Conservation (phyloP, 2,113 vertebrate genomes). For the Recurvirostra avosetta region DNA sequence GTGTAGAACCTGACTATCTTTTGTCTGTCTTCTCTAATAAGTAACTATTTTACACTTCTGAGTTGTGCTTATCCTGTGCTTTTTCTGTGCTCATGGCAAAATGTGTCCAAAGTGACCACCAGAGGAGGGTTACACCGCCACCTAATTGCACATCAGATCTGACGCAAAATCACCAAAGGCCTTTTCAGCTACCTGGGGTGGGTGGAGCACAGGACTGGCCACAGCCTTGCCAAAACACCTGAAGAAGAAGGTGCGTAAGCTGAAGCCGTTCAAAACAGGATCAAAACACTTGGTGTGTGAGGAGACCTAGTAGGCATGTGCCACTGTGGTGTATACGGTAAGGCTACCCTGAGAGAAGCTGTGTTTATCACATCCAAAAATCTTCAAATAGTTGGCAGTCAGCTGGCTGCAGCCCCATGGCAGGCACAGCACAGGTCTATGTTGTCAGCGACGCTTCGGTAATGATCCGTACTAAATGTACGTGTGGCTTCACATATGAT, state of each 20-base stretch:
- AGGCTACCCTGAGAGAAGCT: background rate
- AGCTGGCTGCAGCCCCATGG: background rate
- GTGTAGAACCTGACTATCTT: background rate
- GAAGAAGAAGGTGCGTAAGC: background rate
- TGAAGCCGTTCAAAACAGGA: background rate
- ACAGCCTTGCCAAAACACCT: background rate
- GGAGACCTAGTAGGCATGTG: background rate
- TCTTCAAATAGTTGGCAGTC: background rate
- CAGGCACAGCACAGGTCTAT: background rate
- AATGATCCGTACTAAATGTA: background rate
- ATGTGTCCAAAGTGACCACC: rapidly evolving
- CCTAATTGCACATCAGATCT: background rate
- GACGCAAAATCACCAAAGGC: background rate
- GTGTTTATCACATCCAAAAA: background rate
- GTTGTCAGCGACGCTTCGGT: rapidly evolving
- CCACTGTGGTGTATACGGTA: background rate
- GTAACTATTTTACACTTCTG: background rate
- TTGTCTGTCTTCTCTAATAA: background rate
- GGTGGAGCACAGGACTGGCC: background rate
- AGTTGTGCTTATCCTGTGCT: background rate
- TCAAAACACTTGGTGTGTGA: background rate
- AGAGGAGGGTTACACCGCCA: background rate
- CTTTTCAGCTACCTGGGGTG: background rate
- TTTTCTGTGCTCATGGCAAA: background rate
- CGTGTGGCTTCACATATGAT: rapidly evolving